Percentiles rank a stretch among this genome's conserved stretches.
Conservation (phyloP, 2,113 vertebrate species). For the Pteropus alecto region DNA sequence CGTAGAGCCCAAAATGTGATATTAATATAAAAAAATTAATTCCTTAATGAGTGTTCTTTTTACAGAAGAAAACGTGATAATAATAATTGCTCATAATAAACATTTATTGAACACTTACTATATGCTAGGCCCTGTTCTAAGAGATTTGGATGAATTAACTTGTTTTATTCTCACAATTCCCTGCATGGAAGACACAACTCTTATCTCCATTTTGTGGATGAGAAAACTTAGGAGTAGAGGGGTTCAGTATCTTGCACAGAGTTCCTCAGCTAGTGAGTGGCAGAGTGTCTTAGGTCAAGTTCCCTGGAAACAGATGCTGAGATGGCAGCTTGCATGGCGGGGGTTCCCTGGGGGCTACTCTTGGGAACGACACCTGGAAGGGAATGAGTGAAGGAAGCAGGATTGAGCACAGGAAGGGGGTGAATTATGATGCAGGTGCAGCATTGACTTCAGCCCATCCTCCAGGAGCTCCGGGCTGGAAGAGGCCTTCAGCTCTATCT, state of each 20-base stretch:
- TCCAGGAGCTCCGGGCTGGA: neutral
- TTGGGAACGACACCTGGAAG: neutral
- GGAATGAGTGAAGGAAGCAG: neutral
- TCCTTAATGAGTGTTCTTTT: neutral
- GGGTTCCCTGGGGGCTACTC: neutral
- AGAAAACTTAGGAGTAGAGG: neutral
- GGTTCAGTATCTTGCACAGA: neutral
- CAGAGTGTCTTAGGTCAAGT: neutral
- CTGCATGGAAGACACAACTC: neutral
- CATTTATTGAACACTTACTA: neutral
- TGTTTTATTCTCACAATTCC: neutral
- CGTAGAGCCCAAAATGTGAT: neutral
- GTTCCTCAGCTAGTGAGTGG: neutral
- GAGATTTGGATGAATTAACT: neutral
- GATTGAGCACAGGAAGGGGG: neutral
- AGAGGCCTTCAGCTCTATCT: neutral
- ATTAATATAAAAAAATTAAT: slow-evolving; percentile 5
- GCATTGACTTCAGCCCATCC: neutral
- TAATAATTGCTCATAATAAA: neutral
- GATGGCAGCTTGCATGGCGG: neutral
- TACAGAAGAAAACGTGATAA: neutral
- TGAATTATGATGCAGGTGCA: accelerated
- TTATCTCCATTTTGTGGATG: neutral
- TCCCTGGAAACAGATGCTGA: neutral
- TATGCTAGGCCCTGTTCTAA: neutral